Percentiles rank a stretch among this genome's conserved stretches.
Conservation (phyloP, 2,888 invertebrate genomes). For the Nomada ferruginata region DNA sequence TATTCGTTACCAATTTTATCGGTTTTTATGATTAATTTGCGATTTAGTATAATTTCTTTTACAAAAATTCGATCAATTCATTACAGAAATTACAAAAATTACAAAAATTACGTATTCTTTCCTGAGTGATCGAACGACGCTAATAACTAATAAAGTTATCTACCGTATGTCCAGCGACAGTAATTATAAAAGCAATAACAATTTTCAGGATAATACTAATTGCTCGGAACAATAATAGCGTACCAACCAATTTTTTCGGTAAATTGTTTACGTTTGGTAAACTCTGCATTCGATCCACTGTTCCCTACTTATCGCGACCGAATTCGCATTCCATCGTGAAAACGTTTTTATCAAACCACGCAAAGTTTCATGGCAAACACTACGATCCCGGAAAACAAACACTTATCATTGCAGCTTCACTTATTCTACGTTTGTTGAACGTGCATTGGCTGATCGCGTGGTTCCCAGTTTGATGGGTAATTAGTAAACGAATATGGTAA, state of each 20-base stretch:
- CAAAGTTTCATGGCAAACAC: constrained; percentile 10
- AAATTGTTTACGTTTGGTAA: constrained; percentile 17
- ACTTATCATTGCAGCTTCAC: constrained; percentile 5
- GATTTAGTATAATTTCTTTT: background rate
- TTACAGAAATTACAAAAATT: too few species aligned
- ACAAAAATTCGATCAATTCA: background rate
- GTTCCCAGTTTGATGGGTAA: too few species aligned
- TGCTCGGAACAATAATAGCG: background rate
- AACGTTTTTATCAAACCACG: constrained; percentile 16
- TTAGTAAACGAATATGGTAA: too few species aligned
- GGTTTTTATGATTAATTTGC: background rate
- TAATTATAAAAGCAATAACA: constrained; percentile 40
- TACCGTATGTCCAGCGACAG: constrained; percentile 8
- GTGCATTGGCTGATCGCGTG: background rate
- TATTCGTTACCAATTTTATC: background rate
- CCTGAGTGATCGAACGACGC: constrained; percentile 9
- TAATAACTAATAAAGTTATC: constrained; percentile 33
- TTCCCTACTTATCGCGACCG: background rate
- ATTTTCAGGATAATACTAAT: constrained; percentile 7
- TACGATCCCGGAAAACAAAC: background rate
- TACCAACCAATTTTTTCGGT: constrained; percentile 19
- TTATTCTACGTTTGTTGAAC: background rate
- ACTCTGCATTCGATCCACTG: background rate
- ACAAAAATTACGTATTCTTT: background rate
- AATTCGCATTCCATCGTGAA: background rate